These are phyloP conservation scores for Spisula subtruncata DNA, from an alignment of 2,888 invertebrate species.

Conservation along the genomic window DNA sequence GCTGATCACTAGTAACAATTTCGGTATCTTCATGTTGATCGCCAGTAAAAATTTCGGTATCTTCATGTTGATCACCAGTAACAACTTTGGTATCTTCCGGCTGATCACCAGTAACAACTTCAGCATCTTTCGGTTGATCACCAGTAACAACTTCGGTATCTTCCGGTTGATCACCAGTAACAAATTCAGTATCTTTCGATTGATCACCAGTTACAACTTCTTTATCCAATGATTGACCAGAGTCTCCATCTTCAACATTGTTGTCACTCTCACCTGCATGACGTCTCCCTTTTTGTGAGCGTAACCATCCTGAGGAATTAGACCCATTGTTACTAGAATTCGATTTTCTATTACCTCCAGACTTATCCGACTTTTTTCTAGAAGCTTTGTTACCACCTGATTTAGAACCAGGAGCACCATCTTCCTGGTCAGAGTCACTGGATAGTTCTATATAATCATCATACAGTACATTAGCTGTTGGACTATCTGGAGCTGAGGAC, in stretches of 20 bases:
- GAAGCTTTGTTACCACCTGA: background rate
- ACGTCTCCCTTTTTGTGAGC: background rate
- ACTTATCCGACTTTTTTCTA: background rate
- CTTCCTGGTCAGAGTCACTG: slow-evolving; percentile 55
- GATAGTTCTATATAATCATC: slow-evolving; percentile 66
- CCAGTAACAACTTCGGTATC: no score
- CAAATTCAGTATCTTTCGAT: background rate
- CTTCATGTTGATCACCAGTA: no score
- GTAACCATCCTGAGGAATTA: background rate
- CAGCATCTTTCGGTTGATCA: no score
- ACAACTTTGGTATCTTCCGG: no score
- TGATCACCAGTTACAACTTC: background rate
- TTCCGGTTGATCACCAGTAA: no score
- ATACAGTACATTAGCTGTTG: slow-evolving; percentile 55
- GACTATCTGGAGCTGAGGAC: slow-evolving; percentile 38
- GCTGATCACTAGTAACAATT: no score
- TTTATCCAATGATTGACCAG: background rate
- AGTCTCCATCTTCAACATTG: background rate
- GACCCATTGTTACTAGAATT: background rate
- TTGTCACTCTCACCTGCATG: background rate
- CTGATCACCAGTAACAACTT: no score
- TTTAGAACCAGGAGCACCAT: background rate
- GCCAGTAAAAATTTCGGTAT: background rate
- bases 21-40: no score
- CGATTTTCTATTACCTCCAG: background rate